Evolutionary conservation across 1,140 invertebrate species (phyloP).

Genomic region (Rhagoletis zephyria): DNA sequence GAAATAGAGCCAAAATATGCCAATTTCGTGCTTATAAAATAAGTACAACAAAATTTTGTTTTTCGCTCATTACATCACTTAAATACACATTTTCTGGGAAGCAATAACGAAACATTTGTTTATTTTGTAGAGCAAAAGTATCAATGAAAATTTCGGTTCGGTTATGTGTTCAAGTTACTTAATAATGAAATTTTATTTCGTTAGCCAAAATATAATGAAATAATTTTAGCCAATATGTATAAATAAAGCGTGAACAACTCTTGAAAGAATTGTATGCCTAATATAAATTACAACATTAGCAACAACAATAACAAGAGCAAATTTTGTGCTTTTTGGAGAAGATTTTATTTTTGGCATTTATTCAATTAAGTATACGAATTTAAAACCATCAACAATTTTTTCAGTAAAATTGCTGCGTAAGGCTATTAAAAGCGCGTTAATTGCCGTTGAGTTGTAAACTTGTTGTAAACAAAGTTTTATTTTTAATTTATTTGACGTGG

Average conservation of each 20-base stretch:
- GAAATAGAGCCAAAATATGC: too few relatives aligned
- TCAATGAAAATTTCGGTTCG: background rate
- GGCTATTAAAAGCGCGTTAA: too few relatives aligned
- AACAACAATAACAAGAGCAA: background rate
- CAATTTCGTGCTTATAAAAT: background rate
- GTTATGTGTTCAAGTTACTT: background rate
- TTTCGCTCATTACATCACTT: background rate
- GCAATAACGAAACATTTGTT: background rate
- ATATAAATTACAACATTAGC: background rate
- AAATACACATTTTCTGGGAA: too few relatives aligned
- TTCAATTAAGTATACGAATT: background rate
- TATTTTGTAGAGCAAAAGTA: background rate
- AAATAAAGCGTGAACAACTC: background rate
- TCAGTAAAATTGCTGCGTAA: background rate
- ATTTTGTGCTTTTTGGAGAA: background rate
- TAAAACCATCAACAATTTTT: background rate
- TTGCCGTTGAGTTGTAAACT: too few relatives aligned
- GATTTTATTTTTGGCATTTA: slow-evolving; percentile 3
- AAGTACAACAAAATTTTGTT: background rate
- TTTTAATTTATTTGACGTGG: too few relatives aligned
- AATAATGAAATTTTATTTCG: slow-evolving; percentile 20
- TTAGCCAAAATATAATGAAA: slow-evolving; percentile 20
- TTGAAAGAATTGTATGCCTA: background rate
- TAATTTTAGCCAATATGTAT: background rate
- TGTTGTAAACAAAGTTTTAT: too few relatives aligned